These are phyloP conservation scores for Sminthurides aquaticus DNA, from an alignment of 2,888 invertebrate species.

Conservation along the genomic window DNA sequence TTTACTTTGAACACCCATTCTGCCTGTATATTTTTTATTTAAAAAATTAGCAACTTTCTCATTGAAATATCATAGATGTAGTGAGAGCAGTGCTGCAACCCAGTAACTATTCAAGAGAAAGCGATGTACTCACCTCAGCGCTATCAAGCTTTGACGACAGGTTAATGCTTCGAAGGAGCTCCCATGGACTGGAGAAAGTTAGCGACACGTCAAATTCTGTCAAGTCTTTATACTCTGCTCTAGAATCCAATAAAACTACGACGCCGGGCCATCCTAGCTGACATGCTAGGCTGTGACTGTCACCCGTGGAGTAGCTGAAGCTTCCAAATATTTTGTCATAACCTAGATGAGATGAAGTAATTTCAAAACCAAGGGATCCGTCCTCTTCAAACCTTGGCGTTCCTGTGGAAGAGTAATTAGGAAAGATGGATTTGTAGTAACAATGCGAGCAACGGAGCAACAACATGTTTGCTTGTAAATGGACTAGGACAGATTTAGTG, in stretches of 20 bases:
- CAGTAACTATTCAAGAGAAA: not conserved
- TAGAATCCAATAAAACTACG: slow-evolving; percentile 39
- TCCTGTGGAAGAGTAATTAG: slow-evolving; percentile 26
- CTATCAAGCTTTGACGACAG: slow-evolving; percentile 39
- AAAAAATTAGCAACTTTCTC: no score
- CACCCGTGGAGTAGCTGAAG: slow-evolving; percentile 42
- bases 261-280: slow-evolving; percentile 43
- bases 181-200: slow-evolving; percentile 42
- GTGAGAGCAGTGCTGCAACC: no score
- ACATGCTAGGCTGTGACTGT: slow-evolving; percentile 41
- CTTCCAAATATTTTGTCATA: slow-evolving; percentile 44
- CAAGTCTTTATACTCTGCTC: slow-evolving; percentile 38
- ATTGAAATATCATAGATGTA: no score
- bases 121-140: slow-evolving; percentile 34
- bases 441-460: not conserved
- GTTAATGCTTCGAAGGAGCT: slow-evolving; percentile 41
- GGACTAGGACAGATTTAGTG: no score
- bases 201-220: slow-evolving; percentile 41
- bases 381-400: slow-evolving; percentile 43
- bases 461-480: no score
- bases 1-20: slow-evolving; percentile 40
- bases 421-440: not conserved
- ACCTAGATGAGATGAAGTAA: slow-evolving; percentile 41
- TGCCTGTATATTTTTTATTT: no score
- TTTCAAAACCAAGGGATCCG: slow-evolving; percentile 41